Conservation (phyloP, 1,140 invertebrate genomes). For the Drosophila willistoni region DNA sequence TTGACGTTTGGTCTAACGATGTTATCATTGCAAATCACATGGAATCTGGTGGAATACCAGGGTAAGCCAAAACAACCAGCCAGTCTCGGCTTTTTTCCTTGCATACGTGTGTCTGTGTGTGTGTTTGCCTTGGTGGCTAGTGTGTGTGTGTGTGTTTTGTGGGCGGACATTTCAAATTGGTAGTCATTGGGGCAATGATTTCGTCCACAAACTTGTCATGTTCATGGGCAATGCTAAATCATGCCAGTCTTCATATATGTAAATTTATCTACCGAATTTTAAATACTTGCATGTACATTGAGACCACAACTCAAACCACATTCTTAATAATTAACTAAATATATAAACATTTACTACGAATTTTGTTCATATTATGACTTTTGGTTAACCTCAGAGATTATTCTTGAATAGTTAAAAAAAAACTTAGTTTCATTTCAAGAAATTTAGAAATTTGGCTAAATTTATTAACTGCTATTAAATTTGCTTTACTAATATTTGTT, state of each 20-base stretch:
- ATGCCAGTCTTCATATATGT: not conserved
- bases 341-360: no score
- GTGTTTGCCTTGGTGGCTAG: not conserved
- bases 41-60: conserved; percentile 97
- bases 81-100: conserved; percentile 46
- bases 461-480: no score
- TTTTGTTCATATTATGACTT: no score
- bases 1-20: conserved; percentile 99
- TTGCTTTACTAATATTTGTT: no score
- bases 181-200: conserved; percentile 12
- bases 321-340: no score
- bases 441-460: no score
- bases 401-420: no score
- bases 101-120: not conserved
- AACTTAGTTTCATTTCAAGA: no score
- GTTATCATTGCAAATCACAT: conserved; percentile 99
- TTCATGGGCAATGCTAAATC: not conserved
- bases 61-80: conserved; percentile 85
- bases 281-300: not conserved
- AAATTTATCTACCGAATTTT: not conserved
- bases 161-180: conserved; percentile 24
- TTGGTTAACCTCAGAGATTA: no score
- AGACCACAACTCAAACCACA: not conserved
- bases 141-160: not conserved
- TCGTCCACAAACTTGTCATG: conserved; percentile 2